Percentiles rank a stretch among this genome's conserved stretches.
These are phyloP conservation scores for Gracilinanus agilis DNA, from an alignment of 2,113 vertebrate genomes.

Conservation along the genomic window DNA sequence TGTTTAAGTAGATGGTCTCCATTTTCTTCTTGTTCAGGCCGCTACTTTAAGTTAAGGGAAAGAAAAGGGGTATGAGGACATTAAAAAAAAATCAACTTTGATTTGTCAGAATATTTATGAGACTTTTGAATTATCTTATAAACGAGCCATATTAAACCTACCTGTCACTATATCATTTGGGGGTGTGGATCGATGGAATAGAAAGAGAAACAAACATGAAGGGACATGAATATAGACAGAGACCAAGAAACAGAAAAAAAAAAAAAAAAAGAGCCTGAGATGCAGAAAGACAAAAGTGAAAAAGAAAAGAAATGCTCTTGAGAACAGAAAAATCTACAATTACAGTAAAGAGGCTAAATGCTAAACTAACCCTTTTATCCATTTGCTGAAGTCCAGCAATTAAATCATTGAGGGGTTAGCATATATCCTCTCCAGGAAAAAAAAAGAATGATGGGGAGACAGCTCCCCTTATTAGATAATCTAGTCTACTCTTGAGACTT, in stretches of 20 bases:
- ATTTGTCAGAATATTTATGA: background rate
- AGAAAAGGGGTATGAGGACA: background rate
- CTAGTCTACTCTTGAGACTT: background rate
- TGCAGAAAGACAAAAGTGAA: background rate
- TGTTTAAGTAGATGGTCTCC: background rate
- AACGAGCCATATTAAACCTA: background rate
- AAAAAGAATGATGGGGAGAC: background rate
- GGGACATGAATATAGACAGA: background rate
- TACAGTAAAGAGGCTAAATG: background rate
- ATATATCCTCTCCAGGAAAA: background rate
- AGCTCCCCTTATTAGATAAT: background rate
- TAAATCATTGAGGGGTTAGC: background rate
- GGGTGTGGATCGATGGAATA: background rate
- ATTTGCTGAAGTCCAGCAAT: background rate
- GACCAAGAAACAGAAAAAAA: background rate
- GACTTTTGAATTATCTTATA: background rate
- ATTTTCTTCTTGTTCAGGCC: background rate
- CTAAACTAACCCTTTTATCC: background rate
- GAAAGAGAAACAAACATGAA: background rate
- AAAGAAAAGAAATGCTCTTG: background rate
- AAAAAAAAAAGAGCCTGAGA: background rate
- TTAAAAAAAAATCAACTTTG: background rate
- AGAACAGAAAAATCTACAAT: background rate
- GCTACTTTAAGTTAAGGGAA: background rate
- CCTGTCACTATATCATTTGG: background rate